Conservation (phyloP, 2,797 vertebrate species). For the Gephyroberyx darwinii region DNA sequence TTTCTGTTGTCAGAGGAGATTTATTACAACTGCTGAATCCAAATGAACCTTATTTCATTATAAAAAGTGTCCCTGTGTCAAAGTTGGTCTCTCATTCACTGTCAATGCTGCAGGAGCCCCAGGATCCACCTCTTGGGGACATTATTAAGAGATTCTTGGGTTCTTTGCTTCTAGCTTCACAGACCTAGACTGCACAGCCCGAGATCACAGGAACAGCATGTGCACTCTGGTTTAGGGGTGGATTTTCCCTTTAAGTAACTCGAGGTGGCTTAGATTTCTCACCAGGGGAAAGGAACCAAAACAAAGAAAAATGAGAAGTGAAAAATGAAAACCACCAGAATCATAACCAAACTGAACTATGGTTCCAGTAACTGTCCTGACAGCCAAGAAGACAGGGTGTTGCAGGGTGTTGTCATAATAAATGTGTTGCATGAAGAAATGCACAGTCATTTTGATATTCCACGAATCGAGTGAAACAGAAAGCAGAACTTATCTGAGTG, state of each 20-base stretch:
- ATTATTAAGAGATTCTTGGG: not conserved
- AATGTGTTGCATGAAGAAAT: no score
- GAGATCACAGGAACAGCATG: slow-evolving; percentile 30
- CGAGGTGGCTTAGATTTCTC: slow-evolving; percentile 17
- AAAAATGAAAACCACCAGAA: no score
- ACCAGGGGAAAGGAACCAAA: slow-evolving; percentile 19
- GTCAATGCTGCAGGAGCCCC: not conserved
- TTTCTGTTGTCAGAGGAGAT: slow-evolving; percentile 20
- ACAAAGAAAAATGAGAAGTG: slow-evolving; percentile 12
- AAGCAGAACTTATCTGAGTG: no score
- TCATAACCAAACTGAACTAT: no score
- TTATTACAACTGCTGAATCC: slow-evolving; percentile 6
- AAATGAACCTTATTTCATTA: slow-evolving; percentile 16
- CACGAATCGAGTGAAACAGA: no score
- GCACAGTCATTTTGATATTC: no score
- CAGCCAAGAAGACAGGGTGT: slow-evolving; percentile 21
- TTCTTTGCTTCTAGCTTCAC: slow-evolving; percentile 9
- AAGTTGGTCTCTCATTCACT: slow-evolving; percentile 11
- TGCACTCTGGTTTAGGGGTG: slow-evolving; percentile 13
- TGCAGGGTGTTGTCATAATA: no score
- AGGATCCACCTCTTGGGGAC: slow-evolving; percentile 4
- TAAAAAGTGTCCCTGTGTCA: not conserved
- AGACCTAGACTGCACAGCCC: not conserved
- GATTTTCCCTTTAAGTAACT: slow-evolving; percentile 19
- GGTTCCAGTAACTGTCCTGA: no score